Evolutionary conservation across 1,140 invertebrate genomes (phyloP).

Genomic region (Drepana arcuata): DNA sequence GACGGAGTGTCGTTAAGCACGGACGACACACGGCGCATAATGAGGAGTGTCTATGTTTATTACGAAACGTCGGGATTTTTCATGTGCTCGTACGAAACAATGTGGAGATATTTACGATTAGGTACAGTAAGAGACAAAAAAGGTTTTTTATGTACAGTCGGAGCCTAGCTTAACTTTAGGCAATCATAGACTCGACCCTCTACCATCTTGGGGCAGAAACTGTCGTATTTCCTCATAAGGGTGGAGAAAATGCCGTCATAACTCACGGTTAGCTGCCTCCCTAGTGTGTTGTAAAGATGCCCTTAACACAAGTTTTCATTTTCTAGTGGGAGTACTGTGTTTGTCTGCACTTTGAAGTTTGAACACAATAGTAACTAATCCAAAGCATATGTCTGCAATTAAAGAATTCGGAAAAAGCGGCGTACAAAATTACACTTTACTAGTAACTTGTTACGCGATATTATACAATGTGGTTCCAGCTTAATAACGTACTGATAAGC

Average conservation of each 20-base stretch:
- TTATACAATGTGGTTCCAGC: too few species aligned
- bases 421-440: too few species aligned
- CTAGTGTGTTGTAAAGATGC: constrained; percentile 63
- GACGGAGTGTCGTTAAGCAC: constrained; percentile 11
- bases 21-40: constrained; percentile 18
- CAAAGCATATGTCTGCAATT: too few species aligned
- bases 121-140: too few species aligned
- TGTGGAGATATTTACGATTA: too few species aligned
- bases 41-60: too few species aligned
- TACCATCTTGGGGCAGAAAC: constrained; percentile 39
- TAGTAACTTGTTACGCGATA: too few species aligned
- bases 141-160: constrained; percentile 23
- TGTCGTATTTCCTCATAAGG: constrained; percentile 69
- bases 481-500: too few species aligned
- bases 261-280: constrained; percentile 59
- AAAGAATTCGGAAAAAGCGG: too few species aligned
- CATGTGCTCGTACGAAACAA: too few species aligned
- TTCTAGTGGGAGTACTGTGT: constrained; percentile 42
- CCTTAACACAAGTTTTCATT: constrained; percentile 68
- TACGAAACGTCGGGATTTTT: too few species aligned
- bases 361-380: too few species aligned
- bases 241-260: constrained; percentile 60
- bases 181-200: constrained; percentile 46
- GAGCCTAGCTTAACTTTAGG: constrained; percentile 36
- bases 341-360: constrained; percentile 25